phyloP scores from a whole-genome alignment of 2,888 invertebrate species.

The Apodemia hepburni region DNA sequence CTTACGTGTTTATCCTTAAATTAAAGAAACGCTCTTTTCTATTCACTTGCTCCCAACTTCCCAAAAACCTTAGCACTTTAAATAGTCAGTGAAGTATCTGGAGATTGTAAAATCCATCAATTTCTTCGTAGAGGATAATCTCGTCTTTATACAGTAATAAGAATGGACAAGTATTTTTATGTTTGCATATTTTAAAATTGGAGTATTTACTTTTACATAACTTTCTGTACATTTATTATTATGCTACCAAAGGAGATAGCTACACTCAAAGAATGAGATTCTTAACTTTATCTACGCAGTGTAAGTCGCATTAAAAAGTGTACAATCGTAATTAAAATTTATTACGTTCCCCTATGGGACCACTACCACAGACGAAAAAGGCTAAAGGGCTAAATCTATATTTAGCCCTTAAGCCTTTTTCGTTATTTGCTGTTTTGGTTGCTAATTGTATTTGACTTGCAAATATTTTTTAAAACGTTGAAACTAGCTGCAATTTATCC shows the following conservation, averaged over 20 bases:
- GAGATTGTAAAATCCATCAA: conserved; percentile 2
- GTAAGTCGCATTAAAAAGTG: conserved; percentile 47
- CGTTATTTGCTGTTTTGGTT: not conserved
- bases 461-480: not conserved
- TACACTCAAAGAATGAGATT: no score
- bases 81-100: conserved; percentile 42
- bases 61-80: conserved; percentile 37
- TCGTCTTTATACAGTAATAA: not conserved
- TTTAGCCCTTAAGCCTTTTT: conserved; percentile 2
- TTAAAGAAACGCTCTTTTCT: conserved; percentile 19
- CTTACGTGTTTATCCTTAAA: no score
- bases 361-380: no score
- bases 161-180: no score
- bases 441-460: not conserved
- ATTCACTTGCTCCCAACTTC: conserved; percentile 22
- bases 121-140: not conserved
- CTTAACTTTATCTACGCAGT: no score
- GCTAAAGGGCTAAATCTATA: no score
- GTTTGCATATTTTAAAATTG: no score
- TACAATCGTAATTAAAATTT: conserved; percentile 59
- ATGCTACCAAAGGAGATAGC: no score
- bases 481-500: not conserved
- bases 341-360: no score
- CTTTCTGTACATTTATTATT: conserved; percentile 37
- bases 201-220: no score